phyloP scores from a whole-genome alignment of 2,113 vertebrate genomes.

The Hippoglossus stenolepis region DNA sequence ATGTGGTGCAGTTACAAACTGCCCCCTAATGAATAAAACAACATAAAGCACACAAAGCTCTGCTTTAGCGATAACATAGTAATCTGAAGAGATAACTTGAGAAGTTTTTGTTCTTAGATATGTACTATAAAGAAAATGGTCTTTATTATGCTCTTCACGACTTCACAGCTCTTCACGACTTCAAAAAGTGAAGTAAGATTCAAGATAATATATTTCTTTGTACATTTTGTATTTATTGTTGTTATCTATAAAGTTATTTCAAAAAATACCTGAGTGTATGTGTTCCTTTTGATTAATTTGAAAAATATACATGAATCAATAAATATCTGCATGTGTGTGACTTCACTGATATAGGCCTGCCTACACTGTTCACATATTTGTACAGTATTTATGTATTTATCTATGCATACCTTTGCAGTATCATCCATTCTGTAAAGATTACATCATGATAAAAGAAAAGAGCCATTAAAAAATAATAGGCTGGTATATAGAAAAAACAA shows the following conservation, averaged over 20 bases:
- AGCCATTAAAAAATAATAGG: too few relatives aligned
- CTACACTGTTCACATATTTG: too few relatives aligned
- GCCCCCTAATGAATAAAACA: constrained; percentile 7
- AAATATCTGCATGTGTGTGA: too few relatives aligned
- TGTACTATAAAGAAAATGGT: background rate
- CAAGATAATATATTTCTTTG: constrained; percentile 6
- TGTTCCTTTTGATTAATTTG: background rate
- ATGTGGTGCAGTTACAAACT: constrained; percentile 26
- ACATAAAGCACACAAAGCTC: constrained; percentile 18
- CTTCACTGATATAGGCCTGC: too few relatives aligned
- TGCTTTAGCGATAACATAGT: background rate
- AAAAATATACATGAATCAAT: too few relatives aligned
- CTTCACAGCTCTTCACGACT: background rate
- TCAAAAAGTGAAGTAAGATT: background rate
- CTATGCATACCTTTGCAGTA: too few relatives aligned
- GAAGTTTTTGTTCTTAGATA: background rate
- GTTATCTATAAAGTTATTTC: constrained; percentile 31
- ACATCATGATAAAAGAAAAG: background rate
- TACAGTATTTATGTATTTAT: too few relatives aligned
- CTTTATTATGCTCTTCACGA: background rate
- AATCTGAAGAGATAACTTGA: background rate
- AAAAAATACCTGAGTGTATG: background rate
- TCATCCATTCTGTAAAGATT: background rate
- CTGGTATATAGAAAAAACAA: too few relatives aligned
- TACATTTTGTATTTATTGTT: constrained; percentile 47